These are phyloP conservation scores for Phymastichus coffea DNA, from an alignment of 1,140 invertebrate genomes.

Conservation along the genomic window DNA sequence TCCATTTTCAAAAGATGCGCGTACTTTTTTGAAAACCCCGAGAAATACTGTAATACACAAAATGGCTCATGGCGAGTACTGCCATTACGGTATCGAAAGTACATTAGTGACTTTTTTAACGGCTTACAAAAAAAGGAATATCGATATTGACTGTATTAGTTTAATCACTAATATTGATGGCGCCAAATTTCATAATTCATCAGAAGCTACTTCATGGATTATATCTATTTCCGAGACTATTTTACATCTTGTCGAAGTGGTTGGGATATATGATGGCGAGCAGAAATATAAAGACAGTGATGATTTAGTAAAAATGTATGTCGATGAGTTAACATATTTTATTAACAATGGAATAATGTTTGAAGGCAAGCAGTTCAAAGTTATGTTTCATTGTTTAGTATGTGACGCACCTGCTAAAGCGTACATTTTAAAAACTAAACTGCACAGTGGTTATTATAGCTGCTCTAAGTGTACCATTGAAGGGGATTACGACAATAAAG, in stretches of 20 bases:
- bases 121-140: neutral
- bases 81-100: slow-evolving; percentile 23
- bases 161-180: slow-evolving; percentile 29
- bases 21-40: slow-evolving; percentile 19
- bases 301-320: slow-evolving; percentile 38
- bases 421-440: slow-evolving; percentile 31
- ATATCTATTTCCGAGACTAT: slow-evolving; percentile 33
- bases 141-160: neutral
- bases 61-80: slow-evolving; percentile 18
- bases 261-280: slow-evolving; percentile 32
- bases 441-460: slow-evolving; percentile 29
- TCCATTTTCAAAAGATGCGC: neutral
- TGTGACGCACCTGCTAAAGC: slow-evolving; percentile 37
- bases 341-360: slow-evolving; percentile 31
- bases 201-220: slow-evolving; percentile 33
- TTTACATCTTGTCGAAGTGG: slow-evolving; percentile 38
- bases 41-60: neutral
- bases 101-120: slow-evolving; percentile 8
- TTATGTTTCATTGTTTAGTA: slow-evolving; percentile 35
- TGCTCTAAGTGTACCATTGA: slow-evolving; percentile 43
- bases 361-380: slow-evolving; percentile 23
- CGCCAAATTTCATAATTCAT: slow-evolving; percentile 28
- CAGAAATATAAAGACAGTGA: slow-evolving; percentile 37
- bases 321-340: slow-evolving; percentile 35
- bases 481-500: slow-evolving; percentile 31